phyloP scores from a whole-genome alignment of 2,797 vertebrate species.

The Champsocephalus gunnari region DNA sequence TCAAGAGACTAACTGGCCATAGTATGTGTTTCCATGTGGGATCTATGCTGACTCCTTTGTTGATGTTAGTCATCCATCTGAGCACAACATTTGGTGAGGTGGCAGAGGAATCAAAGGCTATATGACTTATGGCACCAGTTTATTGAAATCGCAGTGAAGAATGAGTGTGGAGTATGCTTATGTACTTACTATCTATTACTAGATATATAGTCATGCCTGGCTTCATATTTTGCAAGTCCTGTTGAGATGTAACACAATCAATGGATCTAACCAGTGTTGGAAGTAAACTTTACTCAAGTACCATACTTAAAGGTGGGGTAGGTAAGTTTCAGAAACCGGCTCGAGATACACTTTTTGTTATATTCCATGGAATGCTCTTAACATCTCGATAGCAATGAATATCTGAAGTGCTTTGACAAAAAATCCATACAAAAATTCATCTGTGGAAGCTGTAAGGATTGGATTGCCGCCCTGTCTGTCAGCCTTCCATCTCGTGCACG shows the following conservation, averaged over 20 bases:
- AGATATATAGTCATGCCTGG: conserved; percentile 6
- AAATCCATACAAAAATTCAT: no score
- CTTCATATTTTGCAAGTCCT: conserved; percentile 10
- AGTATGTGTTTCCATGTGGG: conserved; percentile 19
- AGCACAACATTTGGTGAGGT: conserved; percentile 45
- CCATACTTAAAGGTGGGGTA: no score
- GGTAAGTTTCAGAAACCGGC: no score
- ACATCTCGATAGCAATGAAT: no score
- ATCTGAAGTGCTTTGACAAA: no score
- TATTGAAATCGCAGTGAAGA: background rate
- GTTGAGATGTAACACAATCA: background rate
- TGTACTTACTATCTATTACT: conserved; percentile 11
- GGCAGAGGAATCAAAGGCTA: conserved; percentile 22
- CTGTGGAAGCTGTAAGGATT: no score
- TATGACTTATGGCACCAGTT: conserved; percentile 33
- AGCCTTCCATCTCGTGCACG: no score
- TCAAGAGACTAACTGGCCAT: conserved; percentile 18
- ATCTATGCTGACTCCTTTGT: conserved; percentile 42
- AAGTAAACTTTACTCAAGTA: no score
- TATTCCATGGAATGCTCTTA: no score
- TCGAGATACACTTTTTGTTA: no score
- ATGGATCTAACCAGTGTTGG: no score
- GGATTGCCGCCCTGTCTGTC: no score
- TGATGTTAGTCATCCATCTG: conserved; percentile 52
- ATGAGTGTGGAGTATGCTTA: conserved; percentile 4